These are phyloP conservation scores for Struthidea cinerea DNA, from an alignment of 2,113 vertebrate genomes.

Conservation along the genomic window DNA sequence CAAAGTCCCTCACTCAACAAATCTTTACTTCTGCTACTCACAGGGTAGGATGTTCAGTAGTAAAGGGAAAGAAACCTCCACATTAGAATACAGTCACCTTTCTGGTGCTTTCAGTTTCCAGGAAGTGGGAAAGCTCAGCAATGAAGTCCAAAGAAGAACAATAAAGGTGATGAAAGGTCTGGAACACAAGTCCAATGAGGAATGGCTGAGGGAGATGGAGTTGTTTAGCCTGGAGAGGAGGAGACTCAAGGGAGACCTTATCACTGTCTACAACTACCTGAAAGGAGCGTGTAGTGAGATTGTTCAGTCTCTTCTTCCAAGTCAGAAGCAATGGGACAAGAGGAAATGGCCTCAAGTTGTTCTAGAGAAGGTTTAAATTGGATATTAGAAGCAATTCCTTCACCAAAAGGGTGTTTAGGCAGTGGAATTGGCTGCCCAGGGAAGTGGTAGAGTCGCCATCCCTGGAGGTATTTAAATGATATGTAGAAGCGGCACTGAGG, in stretches of 20 bases:
- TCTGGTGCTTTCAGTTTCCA: background rate
- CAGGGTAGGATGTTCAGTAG: background rate
- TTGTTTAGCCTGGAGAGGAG: background rate
- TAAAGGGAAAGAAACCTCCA: background rate
- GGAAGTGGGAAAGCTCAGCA: background rate
- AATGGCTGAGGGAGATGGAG: rapidly evolving
- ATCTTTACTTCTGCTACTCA: background rate
- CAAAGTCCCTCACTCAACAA: background rate
- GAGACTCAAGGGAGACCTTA: background rate
- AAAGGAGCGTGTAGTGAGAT: rapidly evolving
- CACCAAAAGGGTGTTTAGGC: rapidly evolving
- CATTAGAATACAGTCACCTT: background rate
- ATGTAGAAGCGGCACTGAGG: rapidly evolving
- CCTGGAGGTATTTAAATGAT: background rate
- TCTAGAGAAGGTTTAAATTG: background rate
- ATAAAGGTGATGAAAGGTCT: background rate
- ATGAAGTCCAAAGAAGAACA: background rate
- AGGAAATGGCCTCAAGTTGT: background rate
- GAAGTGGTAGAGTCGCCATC: background rate
- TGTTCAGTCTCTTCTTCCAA: background rate
- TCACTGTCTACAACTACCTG: background rate
- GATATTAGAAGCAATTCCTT: background rate
- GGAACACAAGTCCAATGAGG: background rate
- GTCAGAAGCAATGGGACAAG: rapidly evolving
- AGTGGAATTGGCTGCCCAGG: background rate